Evolutionary conservation across 2,888 invertebrate species (phyloP).

Genomic region (Drosophila lutescens): DNA sequence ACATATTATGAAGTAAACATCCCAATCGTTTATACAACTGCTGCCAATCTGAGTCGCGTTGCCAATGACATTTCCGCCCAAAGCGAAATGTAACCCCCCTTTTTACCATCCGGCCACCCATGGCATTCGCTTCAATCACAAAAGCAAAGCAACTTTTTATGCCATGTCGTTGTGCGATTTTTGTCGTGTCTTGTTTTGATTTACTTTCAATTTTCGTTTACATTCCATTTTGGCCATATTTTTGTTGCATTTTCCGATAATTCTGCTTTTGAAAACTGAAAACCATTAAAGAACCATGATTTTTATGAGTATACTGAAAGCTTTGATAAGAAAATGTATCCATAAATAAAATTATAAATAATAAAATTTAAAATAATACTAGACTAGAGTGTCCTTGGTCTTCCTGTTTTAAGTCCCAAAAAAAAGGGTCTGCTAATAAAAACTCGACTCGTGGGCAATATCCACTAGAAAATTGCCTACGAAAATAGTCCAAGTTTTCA

Average conservation of each 20-base stretch:
- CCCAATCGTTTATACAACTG: slow-evolving; percentile 75
- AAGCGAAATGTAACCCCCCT: slow-evolving; percentile 13
- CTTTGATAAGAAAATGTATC: too few species aligned
- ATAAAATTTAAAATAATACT: too few species aligned
- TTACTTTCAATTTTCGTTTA: slow-evolving; percentile 44
- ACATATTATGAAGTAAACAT: slow-evolving; percentile 73
- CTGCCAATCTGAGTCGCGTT: slow-evolving; percentile 68
- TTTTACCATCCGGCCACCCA: not conserved
- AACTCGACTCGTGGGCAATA: slow-evolving; percentile 1
- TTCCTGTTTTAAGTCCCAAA: too few species aligned
- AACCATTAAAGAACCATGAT: not conserved
- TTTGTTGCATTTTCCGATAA: not conserved
- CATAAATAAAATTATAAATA: too few species aligned
- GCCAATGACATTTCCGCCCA: slow-evolving; percentile 67
- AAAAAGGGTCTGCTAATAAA: not conserved
- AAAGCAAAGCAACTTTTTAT: slow-evolving; percentile 67
- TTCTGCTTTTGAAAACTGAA: not conserved
- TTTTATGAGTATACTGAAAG: not conserved
- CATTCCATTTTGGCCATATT: slow-evolving; percentile 25
- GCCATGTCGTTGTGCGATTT: slow-evolving; percentile 62
- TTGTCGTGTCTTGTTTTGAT: slow-evolving; percentile 51
- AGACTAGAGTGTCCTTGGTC: not conserved
- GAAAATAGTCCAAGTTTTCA: slow-evolving; percentile 50
- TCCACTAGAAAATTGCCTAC: slow-evolving; percentile 26
- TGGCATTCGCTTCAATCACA: slow-evolving; percentile 57